Conservation (phyloP, 2,888 invertebrate species). For the Exocentrus adspersus region DNA sequence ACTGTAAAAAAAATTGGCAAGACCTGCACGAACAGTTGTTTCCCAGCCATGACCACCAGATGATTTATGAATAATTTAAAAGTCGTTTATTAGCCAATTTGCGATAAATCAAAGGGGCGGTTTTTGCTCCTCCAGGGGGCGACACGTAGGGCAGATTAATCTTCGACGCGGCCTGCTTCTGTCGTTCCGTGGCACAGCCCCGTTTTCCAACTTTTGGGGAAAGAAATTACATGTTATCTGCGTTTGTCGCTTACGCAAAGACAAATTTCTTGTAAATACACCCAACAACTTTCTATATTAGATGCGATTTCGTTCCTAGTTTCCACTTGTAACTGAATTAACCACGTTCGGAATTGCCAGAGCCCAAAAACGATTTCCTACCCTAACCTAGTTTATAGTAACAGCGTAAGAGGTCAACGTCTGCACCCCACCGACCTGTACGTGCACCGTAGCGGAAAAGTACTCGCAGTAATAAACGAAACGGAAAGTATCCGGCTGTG, state of each 20-base stretch:
- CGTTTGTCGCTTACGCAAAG: no score
- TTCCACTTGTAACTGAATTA: no score
- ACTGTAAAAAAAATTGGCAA: no score
- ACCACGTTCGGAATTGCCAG: no score
- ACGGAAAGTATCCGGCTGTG: not conserved
- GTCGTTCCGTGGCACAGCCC: not conserved
- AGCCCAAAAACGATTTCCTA: no score
- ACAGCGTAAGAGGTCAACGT: not conserved
- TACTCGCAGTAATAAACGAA: not conserved
- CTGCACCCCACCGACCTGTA: no score
- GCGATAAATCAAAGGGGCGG: not conserved
- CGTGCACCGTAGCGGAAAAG: not conserved
- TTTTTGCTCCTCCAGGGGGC: not conserved
- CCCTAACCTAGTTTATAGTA: not conserved
- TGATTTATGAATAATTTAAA: conserved; percentile 1
- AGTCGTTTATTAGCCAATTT: not conserved
- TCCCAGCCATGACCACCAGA: not conserved
- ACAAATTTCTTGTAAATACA: no score
- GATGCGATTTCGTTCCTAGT: no score
- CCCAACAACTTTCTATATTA: no score
- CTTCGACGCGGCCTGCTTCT: not conserved
- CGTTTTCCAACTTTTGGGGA: no score
- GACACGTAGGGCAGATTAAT: not conserved
- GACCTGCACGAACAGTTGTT: no score
- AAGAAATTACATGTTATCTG: no score